A percentile compares a stretch with the other conserved stretches of the same genome.
Evolutionary conservation across 2,113 vertebrate genomes (phyloP).

Genomic region (Paracanthobrama guichenoti): DNA sequence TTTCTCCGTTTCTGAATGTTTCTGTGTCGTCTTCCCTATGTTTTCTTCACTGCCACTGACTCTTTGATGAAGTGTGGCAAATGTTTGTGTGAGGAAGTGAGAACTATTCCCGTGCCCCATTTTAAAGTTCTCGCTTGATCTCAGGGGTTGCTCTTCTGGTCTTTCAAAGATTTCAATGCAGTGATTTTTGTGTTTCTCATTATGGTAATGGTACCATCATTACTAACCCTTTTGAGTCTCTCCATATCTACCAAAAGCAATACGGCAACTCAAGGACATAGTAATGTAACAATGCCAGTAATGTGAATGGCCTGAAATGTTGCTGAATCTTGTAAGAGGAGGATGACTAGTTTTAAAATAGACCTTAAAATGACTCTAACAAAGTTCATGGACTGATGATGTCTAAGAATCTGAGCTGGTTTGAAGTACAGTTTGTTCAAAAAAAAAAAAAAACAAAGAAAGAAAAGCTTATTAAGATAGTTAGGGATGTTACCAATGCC

Average conservation of each 20-base stretch:
- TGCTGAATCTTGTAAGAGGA: background rate
- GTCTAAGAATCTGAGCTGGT: constrained; percentile 26
- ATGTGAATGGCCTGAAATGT: constrained; percentile 1
- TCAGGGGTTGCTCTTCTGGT: constrained; percentile 53
- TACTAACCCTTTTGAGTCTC: constrained; percentile 25
- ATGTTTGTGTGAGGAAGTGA: constrained; percentile 41
- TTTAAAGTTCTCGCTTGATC: constrained; percentile 43
- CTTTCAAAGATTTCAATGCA: constrained; percentile 43
- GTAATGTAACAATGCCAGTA: constrained; percentile 13
- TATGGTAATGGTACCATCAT: constrained; percentile 44
- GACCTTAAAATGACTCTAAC: constrained; percentile 7
- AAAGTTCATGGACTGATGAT: constrained; percentile 31
- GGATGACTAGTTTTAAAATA: background rate
- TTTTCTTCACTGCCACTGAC: background rate
- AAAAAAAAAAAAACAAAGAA: too few relatives aligned
- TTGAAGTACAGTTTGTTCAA: constrained; percentile 1
- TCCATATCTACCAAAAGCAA: constrained; percentile 3
- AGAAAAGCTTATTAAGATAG: constrained; percentile 18
- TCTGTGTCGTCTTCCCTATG: background rate
- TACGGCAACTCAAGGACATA: background rate
- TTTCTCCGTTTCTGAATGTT: constrained; percentile 26
- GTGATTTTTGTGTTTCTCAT: background rate
- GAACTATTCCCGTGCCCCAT: constrained; percentile 16
- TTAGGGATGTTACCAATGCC: constrained; percentile 43
- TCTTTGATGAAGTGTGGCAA: constrained; percentile 4